Percentiles rank a stretch among this genome's conserved stretches.
These are phyloP conservation scores for Sparus aurata DNA, from an alignment of 2,797 vertebrate species.

Conservation along the genomic window DNA sequence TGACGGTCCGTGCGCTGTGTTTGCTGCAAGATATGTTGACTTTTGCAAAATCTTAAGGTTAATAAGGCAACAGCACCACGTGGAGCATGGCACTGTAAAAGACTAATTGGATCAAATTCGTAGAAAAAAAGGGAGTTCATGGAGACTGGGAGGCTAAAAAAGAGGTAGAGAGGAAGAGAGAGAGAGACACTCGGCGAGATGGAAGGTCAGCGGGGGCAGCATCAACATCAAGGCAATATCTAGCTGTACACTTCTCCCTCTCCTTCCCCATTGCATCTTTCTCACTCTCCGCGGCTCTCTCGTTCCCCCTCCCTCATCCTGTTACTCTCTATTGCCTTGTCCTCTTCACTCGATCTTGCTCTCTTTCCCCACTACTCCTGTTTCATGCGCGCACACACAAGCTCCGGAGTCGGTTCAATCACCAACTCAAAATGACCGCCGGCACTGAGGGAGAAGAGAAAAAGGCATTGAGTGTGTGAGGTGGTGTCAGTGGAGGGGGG, in stretches of 20 bases:
- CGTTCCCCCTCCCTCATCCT: constrained; percentile 53
- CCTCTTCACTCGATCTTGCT: constrained; percentile 53
- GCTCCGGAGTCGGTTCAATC: constrained; percentile 71
- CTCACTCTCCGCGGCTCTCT: constrained; percentile 41
- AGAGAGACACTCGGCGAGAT: constrained; percentile 41
- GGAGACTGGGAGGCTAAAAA: constrained; percentile 33
- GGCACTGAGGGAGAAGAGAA: constrained; percentile 67
- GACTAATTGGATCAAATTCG: constrained; percentile 38
- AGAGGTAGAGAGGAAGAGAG: constrained; percentile 10
- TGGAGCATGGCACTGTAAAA: constrained; percentile 23
- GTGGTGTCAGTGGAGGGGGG: neutral
- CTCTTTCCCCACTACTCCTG: constrained; percentile 59
- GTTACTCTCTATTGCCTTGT: constrained; percentile 63
- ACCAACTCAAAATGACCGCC: constrained; percentile 76
- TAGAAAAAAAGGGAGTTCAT: constrained; percentile 12
- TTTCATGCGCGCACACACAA: constrained; percentile 63
- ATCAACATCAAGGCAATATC: constrained; percentile 68
- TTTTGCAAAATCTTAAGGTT: constrained; percentile 27
- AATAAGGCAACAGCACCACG: constrained; percentile 38
- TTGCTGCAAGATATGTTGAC: constrained; percentile 1
- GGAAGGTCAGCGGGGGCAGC: constrained; percentile 56
- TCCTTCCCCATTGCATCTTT: constrained; percentile 48
- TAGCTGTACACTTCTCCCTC: constrained; percentile 40
- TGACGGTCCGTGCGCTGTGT: constrained; percentile 1
- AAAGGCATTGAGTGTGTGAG: constrained; percentile 43